Conservation (phyloP, 1,140 invertebrate genomes). For the Apocrypta bakeri region DNA sequence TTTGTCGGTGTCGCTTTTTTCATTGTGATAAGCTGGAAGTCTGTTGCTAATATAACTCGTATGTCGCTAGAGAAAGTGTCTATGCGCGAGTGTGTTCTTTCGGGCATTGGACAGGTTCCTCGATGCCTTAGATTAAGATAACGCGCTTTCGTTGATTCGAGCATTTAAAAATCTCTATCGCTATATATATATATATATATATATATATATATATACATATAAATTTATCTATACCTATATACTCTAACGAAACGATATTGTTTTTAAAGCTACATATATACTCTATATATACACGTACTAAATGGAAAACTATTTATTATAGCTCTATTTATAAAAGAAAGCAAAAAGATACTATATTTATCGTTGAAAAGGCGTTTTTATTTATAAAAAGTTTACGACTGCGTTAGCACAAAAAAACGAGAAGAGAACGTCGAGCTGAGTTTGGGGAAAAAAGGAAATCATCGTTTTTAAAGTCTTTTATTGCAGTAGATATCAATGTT, state of each 20-base stretch:
- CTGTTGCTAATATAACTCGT: neutral
- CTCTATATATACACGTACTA: neutral
- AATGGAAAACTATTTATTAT: conserved; percentile 1
- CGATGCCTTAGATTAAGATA: neutral
- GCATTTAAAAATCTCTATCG: neutral
- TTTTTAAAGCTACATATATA: conserved; percentile 2
- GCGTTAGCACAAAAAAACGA: neutral
- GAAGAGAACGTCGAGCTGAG: neutral
- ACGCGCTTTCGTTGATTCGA: neutral
- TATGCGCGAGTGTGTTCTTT: neutral
- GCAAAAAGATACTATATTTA: neutral
- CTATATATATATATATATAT: neutral
- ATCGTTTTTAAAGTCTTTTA: neutral
- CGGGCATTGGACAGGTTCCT: neutral
- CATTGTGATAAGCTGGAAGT: neutral
- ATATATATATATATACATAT: neutral
- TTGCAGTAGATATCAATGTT: neutral
- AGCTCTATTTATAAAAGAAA: neutral
- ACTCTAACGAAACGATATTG: neutral
- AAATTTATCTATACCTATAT: neutral
- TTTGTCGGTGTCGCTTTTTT: neutral
- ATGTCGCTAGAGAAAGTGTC: neutral
- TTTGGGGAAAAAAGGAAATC: neutral
- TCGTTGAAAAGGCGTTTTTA: neutral
- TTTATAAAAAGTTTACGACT: neutral